phyloP scores from a whole-genome alignment of 2,888 invertebrate species.

The Formica aserva region DNA sequence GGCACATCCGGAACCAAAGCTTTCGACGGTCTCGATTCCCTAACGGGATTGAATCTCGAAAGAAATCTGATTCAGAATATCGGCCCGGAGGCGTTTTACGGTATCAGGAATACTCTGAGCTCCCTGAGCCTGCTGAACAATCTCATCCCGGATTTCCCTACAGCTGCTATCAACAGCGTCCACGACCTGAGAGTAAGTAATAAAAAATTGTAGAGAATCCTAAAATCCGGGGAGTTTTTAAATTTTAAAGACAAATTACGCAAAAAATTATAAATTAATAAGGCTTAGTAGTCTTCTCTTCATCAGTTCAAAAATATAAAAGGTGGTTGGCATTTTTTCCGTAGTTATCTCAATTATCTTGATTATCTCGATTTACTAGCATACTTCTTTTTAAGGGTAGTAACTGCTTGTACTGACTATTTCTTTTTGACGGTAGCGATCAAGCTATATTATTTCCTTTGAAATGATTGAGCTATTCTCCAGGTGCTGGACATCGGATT shows the following conservation, averaged over 20 bases:
- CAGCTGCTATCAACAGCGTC: conserved; percentile 91
- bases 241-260: neutral
- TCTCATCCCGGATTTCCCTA: conserved; percentile 94
- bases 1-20: conserved; percentile 89
- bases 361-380: too few species aligned
- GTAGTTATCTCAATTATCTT: neutral
- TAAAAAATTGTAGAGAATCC: neutral
- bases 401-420: neutral
- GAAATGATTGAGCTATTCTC: neutral
- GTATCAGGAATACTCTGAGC: conserved; percentile 93
- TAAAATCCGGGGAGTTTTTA: neutral
- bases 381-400: neutral
- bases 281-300: neutral
- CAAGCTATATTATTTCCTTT: neutral
- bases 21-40: conserved; percentile 92
- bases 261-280: neutral
- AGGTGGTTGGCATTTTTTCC: neutral
- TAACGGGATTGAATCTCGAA: conserved; percentile 95
- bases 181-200: conserved; percentile 90
- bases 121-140: conserved; percentile 96
- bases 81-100: conserved; percentile 91
- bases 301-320: neutral
- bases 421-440: neutral
- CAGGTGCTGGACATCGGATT: conserved; percentile 96
- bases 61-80: conserved; percentile 94